These are phyloP conservation scores for Ischnus inquisitorius DNA, from an alignment of 2,888 invertebrate genomes.

Conservation along the genomic window DNA sequence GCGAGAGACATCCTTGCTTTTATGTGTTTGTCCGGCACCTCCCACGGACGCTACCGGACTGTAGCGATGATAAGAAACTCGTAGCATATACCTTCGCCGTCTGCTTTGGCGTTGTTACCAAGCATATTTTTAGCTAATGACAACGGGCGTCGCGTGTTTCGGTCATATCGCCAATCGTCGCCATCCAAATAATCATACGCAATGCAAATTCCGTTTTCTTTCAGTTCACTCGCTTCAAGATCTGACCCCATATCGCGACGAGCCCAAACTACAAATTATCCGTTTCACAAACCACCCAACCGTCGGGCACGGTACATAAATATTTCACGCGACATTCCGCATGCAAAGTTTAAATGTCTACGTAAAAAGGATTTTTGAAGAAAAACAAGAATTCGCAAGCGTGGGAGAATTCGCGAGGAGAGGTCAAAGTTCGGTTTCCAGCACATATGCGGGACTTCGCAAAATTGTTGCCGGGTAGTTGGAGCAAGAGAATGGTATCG, in stretches of 20 bases:
- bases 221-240: not conserved
- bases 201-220: too few relatives aligned
- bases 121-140: too few relatives aligned
- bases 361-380: not conserved
- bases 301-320: not conserved
- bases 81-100: too few relatives aligned
- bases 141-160: too few relatives aligned
- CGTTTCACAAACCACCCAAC: not conserved
- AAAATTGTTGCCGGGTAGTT: not conserved
- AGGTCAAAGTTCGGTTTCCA: constrained; percentile 31
- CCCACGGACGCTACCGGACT: too few relatives aligned
- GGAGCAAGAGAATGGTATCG: not conserved
- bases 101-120: too few relatives aligned
- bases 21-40: too few relatives aligned
- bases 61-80: too few relatives aligned
- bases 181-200: too few relatives aligned
- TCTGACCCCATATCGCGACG: not conserved
- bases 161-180: too few relatives aligned
- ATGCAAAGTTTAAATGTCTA: constrained; percentile 14
- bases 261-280: not conserved
- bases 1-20: too few relatives aligned
- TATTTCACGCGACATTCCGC: constrained; percentile 2
- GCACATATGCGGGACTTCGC: constrained; percentile 7
- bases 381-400: not conserved
- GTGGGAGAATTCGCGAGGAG: constrained; percentile 4